Conservation (phyloP, 2,888 invertebrate species). For the Dicycla oo region DNA sequence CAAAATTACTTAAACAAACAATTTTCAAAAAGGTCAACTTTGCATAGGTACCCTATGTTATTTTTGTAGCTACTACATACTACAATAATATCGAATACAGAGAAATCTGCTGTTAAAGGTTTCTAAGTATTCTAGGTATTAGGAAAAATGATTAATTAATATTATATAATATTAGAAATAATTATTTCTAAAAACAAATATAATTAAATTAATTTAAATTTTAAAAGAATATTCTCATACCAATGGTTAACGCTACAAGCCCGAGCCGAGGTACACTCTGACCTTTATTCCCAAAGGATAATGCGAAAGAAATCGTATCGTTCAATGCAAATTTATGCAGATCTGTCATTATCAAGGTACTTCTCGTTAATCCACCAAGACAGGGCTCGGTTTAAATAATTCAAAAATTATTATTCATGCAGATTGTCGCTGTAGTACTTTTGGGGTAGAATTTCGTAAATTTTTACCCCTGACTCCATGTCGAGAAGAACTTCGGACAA, state of each 20-base stretch:
- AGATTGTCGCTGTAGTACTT: constrained; percentile 68
- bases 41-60: too few species aligned
- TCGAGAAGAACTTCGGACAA: constrained; percentile 36
- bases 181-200: background rate
- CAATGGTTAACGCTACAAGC: background rate
- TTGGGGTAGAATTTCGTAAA: constrained; percentile 16
- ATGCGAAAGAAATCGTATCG: constrained; percentile 63
- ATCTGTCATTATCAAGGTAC: constrained; percentile 68
- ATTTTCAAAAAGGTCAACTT: too few species aligned
- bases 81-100: background rate
- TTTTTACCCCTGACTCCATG: constrained; percentile 46
- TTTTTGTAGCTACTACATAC: background rate
- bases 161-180: too few species aligned
- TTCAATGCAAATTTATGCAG: constrained; percentile 77
- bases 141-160: too few species aligned
- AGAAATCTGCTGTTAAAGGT: background rate
- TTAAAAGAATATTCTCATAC: background rate
- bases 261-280: background rate
- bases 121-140: background rate
- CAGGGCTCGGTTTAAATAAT: constrained; percentile 75
- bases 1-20: too few species aligned
- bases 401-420: constrained; percentile 80
- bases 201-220: background rate
- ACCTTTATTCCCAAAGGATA: constrained; percentile 55
- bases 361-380: constrained; percentile 75